Percentiles rank a stretch among this genome's conserved stretches.
These are phyloP conservation scores for Chascanopsetta lugubris DNA, from an alignment of 2,113 vertebrate genomes.

Conservation along the genomic window DNA sequence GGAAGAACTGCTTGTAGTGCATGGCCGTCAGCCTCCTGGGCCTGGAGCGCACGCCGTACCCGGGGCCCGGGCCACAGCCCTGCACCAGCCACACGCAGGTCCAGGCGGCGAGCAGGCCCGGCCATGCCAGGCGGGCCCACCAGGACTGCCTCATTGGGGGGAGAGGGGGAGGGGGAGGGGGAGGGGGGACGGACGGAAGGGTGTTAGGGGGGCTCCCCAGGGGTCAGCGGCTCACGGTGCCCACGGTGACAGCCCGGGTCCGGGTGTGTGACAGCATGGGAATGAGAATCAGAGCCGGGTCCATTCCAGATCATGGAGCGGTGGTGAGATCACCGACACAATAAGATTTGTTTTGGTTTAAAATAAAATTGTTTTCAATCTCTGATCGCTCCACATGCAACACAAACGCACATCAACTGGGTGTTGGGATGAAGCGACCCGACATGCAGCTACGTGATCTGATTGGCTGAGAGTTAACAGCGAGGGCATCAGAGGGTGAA, in stretches of 20 bases:
- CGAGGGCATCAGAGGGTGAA: no score
- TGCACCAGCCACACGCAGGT: conserved; percentile 81
- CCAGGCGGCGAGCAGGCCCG: conserved; percentile 81
- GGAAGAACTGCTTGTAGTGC: conserved; percentile 91
- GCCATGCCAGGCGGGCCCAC: conserved; percentile 76
- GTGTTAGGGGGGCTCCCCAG: conserved; percentile 60
- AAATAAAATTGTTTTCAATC: not conserved
- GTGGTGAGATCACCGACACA: conserved; percentile 6
- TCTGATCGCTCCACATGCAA: no score
- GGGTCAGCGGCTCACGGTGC: conserved; percentile 62
- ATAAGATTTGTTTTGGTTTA: no score
- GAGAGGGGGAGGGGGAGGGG: no score
- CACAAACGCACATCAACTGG: no score
- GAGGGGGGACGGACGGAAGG: no score
- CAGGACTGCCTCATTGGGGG: conserved; percentile 81
- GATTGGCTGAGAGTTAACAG: no score
- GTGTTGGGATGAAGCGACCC: no score
- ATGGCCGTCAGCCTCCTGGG: conserved; percentile 90
- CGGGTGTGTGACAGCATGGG: conserved; percentile 70
- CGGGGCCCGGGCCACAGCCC: conserved; percentile 90
- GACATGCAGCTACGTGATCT: no score
- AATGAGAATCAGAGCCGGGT: conserved; percentile 58
- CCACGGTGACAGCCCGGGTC: conserved; percentile 54
- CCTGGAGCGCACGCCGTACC: conserved; percentile 86
- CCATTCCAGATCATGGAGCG: conserved; percentile 69